Evolutionary conservation across 2,888 invertebrate genomes (phyloP), one percentile per base, ranked within the genome.

Genomic region (Laspeyria flexula): DNA sequence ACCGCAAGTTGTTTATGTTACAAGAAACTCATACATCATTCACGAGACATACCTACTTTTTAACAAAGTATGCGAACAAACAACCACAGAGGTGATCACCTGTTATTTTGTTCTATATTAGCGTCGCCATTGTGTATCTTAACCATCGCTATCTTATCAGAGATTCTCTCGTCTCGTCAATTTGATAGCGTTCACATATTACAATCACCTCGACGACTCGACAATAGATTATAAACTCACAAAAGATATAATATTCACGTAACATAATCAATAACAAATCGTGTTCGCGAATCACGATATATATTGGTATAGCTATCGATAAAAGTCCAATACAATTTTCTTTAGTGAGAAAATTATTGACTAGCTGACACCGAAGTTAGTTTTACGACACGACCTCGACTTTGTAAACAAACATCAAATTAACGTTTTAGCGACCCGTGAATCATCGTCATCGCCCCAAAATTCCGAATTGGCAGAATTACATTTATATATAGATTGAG

Each of bases 391-490:
- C 43, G 55, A 54, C 67, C 67, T 67, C 71, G 53, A 16, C 46
- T 43, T 43, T 62, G 59, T 67, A 71, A 63, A 71, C 60, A 66
- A 62, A 62, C 67, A 51, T 30, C 21, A 43, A 70, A 48, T 56
- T 51, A 55, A 61, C 35, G 47, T 43, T 61, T 55, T 51, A 59
- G 51, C 67, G 33, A 43, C 45, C 42, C 25, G 48, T 68, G 61
- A 69, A 60, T 65, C 69, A 71, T 40, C 72, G 61, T 64, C 72
- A 60, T 55, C 68, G 56, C 40, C 46, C 34, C 48, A 45, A 61
- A 59, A 68, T 58, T 51, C 54, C 55, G 31, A 71, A 51, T 51
- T 41, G 59, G 49, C 52, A 45, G 46, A 18, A 50, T 57, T 47
- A 51, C 49, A 55, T 31, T 25, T 27, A 27, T 44, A 63, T 48